Percentiles rank a stretch among this genome's conserved stretches.
Evolutionary conservation across 2,113 vertebrate genomes (phyloP).

Genomic region (Hippocampus abdominalis): DNA sequence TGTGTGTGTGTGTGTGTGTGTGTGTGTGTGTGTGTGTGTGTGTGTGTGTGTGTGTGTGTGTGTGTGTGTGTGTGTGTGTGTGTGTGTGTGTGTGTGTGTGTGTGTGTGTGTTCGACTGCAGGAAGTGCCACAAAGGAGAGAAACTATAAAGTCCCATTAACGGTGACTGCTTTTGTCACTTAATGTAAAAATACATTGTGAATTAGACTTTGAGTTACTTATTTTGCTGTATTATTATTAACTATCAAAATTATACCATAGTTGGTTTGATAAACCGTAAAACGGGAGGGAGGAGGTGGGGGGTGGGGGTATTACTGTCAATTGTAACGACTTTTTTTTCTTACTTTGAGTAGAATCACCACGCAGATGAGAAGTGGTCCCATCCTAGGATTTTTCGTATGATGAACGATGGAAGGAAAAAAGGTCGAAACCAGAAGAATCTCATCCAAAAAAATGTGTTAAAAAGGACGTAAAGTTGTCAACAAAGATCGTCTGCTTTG

Average conservation of each 20-base stretch:
- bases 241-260: not conserved
- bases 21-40: not conserved
- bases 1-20: not conserved
- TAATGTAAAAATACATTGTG: not conserved
- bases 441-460: slow-evolving; percentile 1
- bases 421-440: not conserved
- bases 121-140: not conserved
- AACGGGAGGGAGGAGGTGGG: no score
- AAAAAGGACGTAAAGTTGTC: not conserved
- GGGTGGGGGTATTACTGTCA: not conserved
- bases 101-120: not conserved
- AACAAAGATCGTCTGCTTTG: slow-evolving; percentile 12
- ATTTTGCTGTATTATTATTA: not conserved
- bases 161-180: not conserved
- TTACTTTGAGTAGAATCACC: slow-evolving; percentile 68
- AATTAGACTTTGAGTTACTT: not conserved
- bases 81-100: not conserved
- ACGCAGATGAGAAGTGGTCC: slow-evolving; percentile 45
- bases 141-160: not conserved
- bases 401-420: slow-evolving; percentile 1
- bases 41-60: not conserved
- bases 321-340: slow-evolving; percentile 4
- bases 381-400: slow-evolving; percentile 23
- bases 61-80: not conserved
- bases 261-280: not conserved